These are phyloP conservation scores for Amblyjoppa fuscipennis DNA, from an alignment of 2,888 invertebrate genomes.

Conservation along the genomic window DNA sequence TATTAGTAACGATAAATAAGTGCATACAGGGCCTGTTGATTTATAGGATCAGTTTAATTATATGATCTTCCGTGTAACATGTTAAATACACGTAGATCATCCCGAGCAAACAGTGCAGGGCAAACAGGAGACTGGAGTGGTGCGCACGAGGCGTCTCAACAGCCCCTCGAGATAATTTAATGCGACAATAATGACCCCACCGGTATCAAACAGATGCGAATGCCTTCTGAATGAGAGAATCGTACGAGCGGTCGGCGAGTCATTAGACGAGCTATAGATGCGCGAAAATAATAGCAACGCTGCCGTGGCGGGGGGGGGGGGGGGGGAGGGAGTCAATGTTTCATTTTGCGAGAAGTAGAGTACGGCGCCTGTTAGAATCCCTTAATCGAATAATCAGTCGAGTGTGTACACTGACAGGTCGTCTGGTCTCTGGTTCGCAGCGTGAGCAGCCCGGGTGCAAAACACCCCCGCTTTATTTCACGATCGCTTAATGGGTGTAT, in stretches of 20 bases:
- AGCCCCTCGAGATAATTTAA: conserved; percentile 54
- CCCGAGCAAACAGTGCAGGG: neutral
- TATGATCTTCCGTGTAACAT: neutral
- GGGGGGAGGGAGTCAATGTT: conserved; percentile 44
- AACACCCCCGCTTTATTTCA: conserved; percentile 59
- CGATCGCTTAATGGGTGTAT: conserved; percentile 67
- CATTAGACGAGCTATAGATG: conserved; percentile 40
- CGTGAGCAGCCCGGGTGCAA: neutral
- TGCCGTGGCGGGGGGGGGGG: neutral
- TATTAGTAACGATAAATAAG: neutral
- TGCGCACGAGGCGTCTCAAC: neutral
- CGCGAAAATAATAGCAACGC: conserved; percentile 35
- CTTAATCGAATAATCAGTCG: conserved; percentile 62
- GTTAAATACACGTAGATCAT: conserved; percentile 9
- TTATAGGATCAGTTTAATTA: neutral
- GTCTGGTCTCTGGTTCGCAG: conserved; percentile 50
- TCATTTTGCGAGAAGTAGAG: conserved; percentile 40
- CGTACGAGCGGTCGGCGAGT: neutral
- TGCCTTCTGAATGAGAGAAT: conserved; percentile 49
- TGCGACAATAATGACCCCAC: conserved; percentile 45
- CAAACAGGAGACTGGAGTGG: neutral
- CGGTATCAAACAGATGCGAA: conserved; percentile 60
- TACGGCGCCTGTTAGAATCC: conserved; percentile 22
- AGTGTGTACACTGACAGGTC: conserved; percentile 56
- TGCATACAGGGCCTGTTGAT: neutral